Evolutionary conservation across 2,113 vertebrate species (phyloP).

Genomic region (Salminus brasiliensis): DNA sequence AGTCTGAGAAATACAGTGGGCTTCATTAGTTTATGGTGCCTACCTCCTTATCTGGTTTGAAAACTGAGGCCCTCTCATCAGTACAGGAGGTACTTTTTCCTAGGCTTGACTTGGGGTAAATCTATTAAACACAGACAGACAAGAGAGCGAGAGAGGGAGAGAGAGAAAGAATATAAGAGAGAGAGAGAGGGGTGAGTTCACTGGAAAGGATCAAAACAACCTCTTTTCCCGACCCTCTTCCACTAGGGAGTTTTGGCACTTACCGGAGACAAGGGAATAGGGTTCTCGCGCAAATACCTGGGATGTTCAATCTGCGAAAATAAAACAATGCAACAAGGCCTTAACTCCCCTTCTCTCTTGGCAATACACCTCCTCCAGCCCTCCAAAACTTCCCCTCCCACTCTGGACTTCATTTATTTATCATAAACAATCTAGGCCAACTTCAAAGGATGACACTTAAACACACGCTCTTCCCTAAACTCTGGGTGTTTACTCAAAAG

Average conservation of each 20-base stretch:
- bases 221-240: background rate
- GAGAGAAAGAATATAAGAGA: background rate
- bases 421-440: conserved; percentile 65
- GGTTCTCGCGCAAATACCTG: conserved; percentile 87
- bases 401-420: conserved; percentile 59
- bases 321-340: conserved; percentile 56
- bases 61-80: conserved; percentile 65
- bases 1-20: no score
- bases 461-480: conserved; percentile 57
- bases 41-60: conserved; percentile 79
- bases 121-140: conserved; percentile 67
- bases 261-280: conserved; percentile 83
- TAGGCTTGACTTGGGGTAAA: conserved; percentile 72
- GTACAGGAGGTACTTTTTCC: conserved; percentile 69
- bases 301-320: conserved; percentile 91
- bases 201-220: conserved; percentile 53
- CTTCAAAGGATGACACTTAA: conserved; percentile 66
- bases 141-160: background rate
- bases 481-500: conserved; percentile 67
- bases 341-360: conserved; percentile 30
- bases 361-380: conserved; percentile 15
- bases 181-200: background rate
- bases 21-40: no score
- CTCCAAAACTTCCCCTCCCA: conserved; percentile 53
- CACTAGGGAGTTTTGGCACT: conserved; percentile 59